These are phyloP conservation scores for Polypterus bichir DNA, from an alignment of 2,113 vertebrate genomes.

Conservation along the genomic window DNA sequence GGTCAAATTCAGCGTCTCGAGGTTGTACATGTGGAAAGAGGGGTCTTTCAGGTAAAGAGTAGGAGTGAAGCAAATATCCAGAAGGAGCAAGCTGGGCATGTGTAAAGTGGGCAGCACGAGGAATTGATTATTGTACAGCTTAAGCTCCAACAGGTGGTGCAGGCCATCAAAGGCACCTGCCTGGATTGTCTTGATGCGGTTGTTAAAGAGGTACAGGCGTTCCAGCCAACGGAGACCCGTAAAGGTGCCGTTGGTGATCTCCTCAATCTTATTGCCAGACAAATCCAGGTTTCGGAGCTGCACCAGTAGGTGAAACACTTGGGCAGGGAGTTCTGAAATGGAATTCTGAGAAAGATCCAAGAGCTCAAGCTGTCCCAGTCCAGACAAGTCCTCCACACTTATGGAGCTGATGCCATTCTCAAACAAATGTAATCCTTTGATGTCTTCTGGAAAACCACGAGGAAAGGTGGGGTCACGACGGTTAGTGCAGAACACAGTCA, in stretches of 20 bases:
- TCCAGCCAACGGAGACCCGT: constrained; percentile 67
- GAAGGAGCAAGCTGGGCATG: constrained; percentile 70
- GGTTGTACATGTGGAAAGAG: constrained; percentile 55
- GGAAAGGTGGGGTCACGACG: constrained; percentile 50
- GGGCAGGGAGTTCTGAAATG: constrained; percentile 59
- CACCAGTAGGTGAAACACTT: constrained; percentile 65
- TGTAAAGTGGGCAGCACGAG: constrained; percentile 52
- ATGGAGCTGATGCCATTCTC: constrained; percentile 70
- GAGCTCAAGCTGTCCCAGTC: constrained; percentile 62
- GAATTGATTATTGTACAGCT: constrained; percentile 77
- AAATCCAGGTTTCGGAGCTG: constrained; percentile 83
- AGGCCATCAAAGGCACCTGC: constrained; percentile 65
- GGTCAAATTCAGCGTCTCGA: constrained; percentile 73
- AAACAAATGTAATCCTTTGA: constrained; percentile 67
- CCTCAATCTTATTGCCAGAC: constrained; percentile 73
- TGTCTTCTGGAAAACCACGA: constrained; percentile 44
- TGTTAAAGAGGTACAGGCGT: constrained; percentile 81
- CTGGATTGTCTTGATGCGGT: constrained; percentile 72
- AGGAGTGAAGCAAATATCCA: constrained; percentile 79
- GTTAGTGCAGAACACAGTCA: constrained; percentile 44
- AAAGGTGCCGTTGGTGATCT: constrained; percentile 79
- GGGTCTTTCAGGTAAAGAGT: constrained; percentile 45
- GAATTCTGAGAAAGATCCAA: constrained; percentile 90
- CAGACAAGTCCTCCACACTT: constrained; percentile 52
- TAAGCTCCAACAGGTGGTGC: constrained; percentile 76